Conservation (phyloP, 2,888 invertebrate species). For the Argyra leucocephala region DNA sequence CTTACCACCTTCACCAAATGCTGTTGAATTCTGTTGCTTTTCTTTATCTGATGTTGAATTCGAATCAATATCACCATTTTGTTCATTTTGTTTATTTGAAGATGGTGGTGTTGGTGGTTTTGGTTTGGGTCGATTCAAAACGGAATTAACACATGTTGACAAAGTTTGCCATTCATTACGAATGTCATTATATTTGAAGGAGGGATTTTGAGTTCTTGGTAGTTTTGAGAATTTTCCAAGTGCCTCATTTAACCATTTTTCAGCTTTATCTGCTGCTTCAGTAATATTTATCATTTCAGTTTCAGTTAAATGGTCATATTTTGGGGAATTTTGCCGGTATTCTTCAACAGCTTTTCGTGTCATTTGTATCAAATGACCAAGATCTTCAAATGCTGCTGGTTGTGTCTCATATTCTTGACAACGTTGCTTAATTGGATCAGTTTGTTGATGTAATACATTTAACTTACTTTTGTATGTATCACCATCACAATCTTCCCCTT, state of each 20-base stretch:
- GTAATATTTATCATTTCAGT: constrained; percentile 71
- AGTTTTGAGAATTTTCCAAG: constrained; percentile 55
- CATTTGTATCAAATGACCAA: constrained; percentile 65
- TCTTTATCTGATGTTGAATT: constrained; percentile 16
- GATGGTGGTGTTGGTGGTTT: constrained; percentile 58
- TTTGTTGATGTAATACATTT: constrained; percentile 57
- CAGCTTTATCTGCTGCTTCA: constrained; percentile 59
- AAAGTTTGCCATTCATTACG: constrained; percentile 62
- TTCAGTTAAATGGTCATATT: constrained; percentile 69
- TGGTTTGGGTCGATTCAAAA: constrained; percentile 85
- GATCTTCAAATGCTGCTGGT: constrained; percentile 69
- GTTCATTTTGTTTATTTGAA: constrained; percentile 30
- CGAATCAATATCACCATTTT: constrained; percentile 31
- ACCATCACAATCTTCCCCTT: constrained; percentile 84
- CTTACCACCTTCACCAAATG: constrained; percentile 24
- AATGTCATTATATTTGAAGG: constrained; percentile 69
- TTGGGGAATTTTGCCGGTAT: constrained; percentile 59
- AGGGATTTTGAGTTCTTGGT: constrained; percentile 62
- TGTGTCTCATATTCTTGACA: constrained; percentile 72
- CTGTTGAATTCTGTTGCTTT: constrained; percentile 13
- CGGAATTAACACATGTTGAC: constrained; percentile 51
- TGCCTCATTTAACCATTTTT: constrained; percentile 74
- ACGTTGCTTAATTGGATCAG: constrained; percentile 81
- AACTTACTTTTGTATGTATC: constrained; percentile 57
- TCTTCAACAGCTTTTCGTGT: constrained; percentile 71